phyloP scores from a whole-genome alignment of 1,140 invertebrate genomes.

The Hetaerina americana region DNA sequence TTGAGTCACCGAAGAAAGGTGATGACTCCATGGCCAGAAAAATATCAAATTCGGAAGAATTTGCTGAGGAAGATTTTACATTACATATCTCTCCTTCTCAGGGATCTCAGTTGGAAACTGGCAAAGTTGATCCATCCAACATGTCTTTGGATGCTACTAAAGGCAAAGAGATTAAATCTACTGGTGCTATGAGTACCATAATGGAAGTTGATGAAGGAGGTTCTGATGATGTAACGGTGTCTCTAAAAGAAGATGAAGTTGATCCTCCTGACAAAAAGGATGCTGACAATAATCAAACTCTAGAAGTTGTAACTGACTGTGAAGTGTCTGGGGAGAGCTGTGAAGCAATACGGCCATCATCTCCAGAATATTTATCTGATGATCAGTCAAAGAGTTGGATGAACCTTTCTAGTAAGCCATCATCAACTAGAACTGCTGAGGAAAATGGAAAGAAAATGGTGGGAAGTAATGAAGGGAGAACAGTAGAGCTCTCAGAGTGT shows the following conservation, averaged over 20 bases:
- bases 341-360: too few species aligned
- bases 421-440: neutral
- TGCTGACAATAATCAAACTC: too few species aligned
- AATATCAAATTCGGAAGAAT: neutral
- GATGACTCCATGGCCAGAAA: neutral
- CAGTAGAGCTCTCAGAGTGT: too few species aligned
- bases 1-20: neutral
- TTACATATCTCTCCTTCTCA: neutral
- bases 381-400: too few species aligned
- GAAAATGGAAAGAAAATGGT: neutral
- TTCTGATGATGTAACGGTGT: too few species aligned
- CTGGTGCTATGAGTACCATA: neutral
- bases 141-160: neutral
- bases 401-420: too few species aligned
- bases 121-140: neutral
- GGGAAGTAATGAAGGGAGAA: neutral
- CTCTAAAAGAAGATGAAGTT: too few species aligned
- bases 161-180: neutral
- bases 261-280: too few species aligned
- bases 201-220: neutral
- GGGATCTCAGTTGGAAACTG: neutral
- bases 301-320: too few species aligned
- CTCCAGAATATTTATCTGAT: neutral
- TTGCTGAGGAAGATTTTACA: neutral
- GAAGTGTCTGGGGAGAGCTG: too few species aligned